Conservation (phyloP, 2,113 vertebrate species). For the Rhagologus leucostigma region DNA sequence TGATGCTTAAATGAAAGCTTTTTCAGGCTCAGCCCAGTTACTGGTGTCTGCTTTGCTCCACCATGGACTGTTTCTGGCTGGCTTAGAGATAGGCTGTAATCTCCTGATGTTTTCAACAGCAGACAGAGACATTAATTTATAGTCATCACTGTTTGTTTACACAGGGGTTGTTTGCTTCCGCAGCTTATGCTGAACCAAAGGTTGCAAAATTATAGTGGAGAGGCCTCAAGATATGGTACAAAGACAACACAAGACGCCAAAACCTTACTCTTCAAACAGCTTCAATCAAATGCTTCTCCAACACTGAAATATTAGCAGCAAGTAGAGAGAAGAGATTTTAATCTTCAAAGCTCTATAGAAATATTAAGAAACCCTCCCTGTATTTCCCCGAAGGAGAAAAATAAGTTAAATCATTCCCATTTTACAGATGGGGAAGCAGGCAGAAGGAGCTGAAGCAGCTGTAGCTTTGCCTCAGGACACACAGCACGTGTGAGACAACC, state of each 20-base stretch:
- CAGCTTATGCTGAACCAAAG: background rate
- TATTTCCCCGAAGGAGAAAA: slow-evolving; percentile 41
- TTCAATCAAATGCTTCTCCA: slow-evolving; percentile 2
- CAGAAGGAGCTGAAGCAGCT: slow-evolving; percentile 11
- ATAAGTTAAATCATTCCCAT: slow-evolving; percentile 33
- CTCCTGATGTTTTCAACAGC: background rate
- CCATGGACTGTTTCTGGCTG: background rate
- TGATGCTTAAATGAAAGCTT: background rate
- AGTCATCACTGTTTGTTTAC: background rate
- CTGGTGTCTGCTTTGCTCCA: background rate
- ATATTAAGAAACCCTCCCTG: slow-evolving; percentile 30
- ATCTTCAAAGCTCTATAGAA: slow-evolving; percentile 52
- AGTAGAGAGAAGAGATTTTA: slow-evolving; percentile 39
- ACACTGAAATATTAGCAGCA: slow-evolving; percentile 39
- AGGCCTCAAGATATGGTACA: slow-evolving; percentile 14
- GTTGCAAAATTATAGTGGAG: background rate
- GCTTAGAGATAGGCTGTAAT: background rate
- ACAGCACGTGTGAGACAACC: slow-evolving; percentile 4
- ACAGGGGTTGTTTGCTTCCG: background rate
- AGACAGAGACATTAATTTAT: background rate
- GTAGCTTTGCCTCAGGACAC: slow-evolving; percentile 43
- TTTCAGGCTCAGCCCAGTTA: background rate
- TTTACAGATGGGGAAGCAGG: slow-evolving; percentile 24
- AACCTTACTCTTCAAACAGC: slow-evolving; percentile 31
- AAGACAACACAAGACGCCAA: slow-evolving; percentile 7